Base-by-base conservation (phyloP, 2,797 vertebrate genomes). In the Helicolenus hilgendorfi region DNA sequence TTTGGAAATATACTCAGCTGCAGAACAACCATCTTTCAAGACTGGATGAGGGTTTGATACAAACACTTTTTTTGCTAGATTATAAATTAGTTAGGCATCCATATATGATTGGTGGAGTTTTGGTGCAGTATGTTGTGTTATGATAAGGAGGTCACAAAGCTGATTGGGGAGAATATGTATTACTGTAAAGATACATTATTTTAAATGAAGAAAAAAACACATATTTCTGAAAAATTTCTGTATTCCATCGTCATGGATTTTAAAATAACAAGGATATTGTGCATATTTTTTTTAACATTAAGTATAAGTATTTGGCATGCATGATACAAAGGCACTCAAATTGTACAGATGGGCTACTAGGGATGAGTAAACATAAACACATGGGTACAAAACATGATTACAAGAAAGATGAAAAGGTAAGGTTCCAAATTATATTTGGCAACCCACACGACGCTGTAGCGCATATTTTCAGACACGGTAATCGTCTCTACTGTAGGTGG, bases 311-410 rank as follows among this genome's bases (percentile, higher is more conserved):
- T 96, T 95, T 96, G 94, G 91, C 94, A 94, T 96, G 95, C 94
- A 96, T 79, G 77, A 91, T 94, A 96, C 90, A 95, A 96, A 96
- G 94, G 94, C 94, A 96, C 94, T 95, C 62, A 89, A 86, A 92
- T 94, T 80, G 81, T 72, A 94, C 92, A 94, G 74, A 91, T 82
- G 82, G 83, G 85, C 82, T 89, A 92, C 84, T 38, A 74, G 55
- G 76, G 69, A 86, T 58, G 65, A 86, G 80, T 59, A 63, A 91
- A 87, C 84, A 78, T 64, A 56, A 80, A 81, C 89, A 86, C 72
- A 85, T 79, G 27, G 22, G 33, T 88, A 93, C 81, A 87, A 88
- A 92, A 90, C 77, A 77, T 58, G 38, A 70, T 41, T 79, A 91
- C 79, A 70, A 83, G 38, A 89, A 65, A 78, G 84, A 91, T 86